Percentiles rank a stretch among this genome's conserved stretches.
phyloP scores from a whole-genome alignment of 2,888 invertebrate species.

The Watsonalla binaria region DNA sequence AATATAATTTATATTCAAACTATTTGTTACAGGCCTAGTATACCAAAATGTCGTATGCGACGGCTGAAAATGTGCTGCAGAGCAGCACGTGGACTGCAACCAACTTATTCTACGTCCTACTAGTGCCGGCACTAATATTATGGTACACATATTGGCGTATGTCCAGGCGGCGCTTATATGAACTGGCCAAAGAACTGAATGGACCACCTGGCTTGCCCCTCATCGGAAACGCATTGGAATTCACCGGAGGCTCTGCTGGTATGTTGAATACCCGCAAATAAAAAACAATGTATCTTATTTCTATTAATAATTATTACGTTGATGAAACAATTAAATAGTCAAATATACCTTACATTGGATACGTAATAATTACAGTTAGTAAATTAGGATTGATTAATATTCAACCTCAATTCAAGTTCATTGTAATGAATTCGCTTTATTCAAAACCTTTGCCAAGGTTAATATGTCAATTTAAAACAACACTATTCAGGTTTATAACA shows the following conservation, averaged over 20 bases:
- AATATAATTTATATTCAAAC: slow-evolving; percentile 1
- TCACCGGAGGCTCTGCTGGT: slow-evolving; percentile 86
- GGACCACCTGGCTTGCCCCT: slow-evolving; percentile 86
- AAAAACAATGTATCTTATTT: not conserved
- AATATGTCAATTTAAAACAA: no score
- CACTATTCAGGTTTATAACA: no score
- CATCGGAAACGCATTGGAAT: slow-evolving; percentile 86
- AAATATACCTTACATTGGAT: no score
- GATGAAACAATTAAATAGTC: not conserved
- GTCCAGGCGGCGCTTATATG: slow-evolving; percentile 84
- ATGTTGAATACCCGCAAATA: slow-evolving; percentile 30
- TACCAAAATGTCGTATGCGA: slow-evolving; percentile 57
- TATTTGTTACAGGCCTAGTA: slow-evolving; percentile 9
- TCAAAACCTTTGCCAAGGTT: no score
- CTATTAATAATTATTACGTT: slow-evolving; percentile 2
- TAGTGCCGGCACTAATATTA: slow-evolving; percentile 83
- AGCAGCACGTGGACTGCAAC: slow-evolving; percentile 79
- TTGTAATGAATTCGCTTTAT: no score
- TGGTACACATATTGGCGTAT: slow-evolving; percentile 88
- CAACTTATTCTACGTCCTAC: slow-evolving; percentile 84
- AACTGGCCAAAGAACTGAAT: slow-evolving; percentile 84
- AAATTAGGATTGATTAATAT: no score
- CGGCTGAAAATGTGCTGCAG: slow-evolving; percentile 61
- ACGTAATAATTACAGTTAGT: no score
- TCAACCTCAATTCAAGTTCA: no score